Percentiles rank a stretch among this genome's conserved stretches.
Evolutionary conservation across 2,888 invertebrate species (phyloP).

Genomic region (Caenorhabditis drosophilae): DNA sequence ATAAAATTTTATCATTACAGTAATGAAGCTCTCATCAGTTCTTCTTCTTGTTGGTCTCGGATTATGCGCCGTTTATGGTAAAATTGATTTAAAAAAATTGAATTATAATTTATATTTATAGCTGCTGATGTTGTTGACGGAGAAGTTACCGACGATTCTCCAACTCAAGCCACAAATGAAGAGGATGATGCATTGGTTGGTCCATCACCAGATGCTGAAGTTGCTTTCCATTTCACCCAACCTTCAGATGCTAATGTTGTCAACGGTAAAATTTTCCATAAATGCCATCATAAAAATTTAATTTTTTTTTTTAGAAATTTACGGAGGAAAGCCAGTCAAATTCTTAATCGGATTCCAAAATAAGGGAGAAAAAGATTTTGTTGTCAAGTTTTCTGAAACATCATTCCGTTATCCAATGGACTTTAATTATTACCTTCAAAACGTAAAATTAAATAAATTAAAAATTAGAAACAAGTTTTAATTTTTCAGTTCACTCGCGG

Average conservation of each 20-base stretch:
- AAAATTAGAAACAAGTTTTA: constrained; percentile 3
- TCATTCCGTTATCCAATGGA: constrained; percentile 99
- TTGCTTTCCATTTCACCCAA: constrained; percentile 81
- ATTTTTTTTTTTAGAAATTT: constrained; percentile 77
- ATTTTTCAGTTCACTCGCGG: constrained; percentile 81
- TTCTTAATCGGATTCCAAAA: constrained; percentile 95
- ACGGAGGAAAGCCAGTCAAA: constrained; percentile 89
- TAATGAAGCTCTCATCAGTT: constrained; percentile 37
- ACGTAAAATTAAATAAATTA: constrained; percentile 73
- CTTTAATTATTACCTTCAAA: constrained; percentile 96
- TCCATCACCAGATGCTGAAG: constrained; percentile 88
- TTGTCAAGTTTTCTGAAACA: constrained; percentile 90
- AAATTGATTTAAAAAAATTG: neutral
- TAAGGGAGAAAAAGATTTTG: constrained; percentile 87
- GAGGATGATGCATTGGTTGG: constrained; percentile 71
- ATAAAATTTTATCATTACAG: constrained; percentile 18
- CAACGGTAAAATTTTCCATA: constrained; percentile 72
- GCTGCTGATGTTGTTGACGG: constrained; percentile 60
- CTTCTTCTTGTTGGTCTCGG: constrained; percentile 27
- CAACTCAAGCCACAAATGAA: constrained; percentile 57
- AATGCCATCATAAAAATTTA: neutral
- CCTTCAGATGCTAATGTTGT: constrained; percentile 70
- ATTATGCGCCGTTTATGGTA: constrained; percentile 34
- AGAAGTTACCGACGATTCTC: constrained; percentile 60
- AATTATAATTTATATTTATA: constrained; percentile 5